Evolutionary conservation across 2,113 vertebrate genomes (phyloP).

Genomic region (Pseudorectes ferrugineus): DNA sequence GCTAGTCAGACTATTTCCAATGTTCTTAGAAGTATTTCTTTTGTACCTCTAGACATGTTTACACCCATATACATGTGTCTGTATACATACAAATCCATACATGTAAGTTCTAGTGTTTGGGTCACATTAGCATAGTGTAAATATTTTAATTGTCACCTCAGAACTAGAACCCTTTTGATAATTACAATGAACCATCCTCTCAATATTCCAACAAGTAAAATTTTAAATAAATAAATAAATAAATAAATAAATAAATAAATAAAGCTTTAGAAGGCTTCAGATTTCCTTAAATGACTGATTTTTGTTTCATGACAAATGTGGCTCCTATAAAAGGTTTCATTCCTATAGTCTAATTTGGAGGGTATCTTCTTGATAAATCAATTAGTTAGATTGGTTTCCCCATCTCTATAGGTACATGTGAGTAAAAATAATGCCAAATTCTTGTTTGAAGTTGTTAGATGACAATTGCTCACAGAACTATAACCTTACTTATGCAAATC

Average conservation of each 20-base stretch:
- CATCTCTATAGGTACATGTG: not conserved
- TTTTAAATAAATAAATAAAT: conserved; percentile 24
- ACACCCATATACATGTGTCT: not conserved
- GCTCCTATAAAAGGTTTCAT: not conserved
- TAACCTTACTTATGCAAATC: conserved; percentile 79
- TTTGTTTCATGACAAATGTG: not conserved
- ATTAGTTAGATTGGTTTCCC: conserved; percentile 5
- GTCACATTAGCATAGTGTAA: not conserved
- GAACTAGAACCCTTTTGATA: not conserved
- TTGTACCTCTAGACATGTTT: not conserved
- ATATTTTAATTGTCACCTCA: not conserved
- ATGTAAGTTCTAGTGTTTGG: not conserved
- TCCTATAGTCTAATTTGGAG: not conserved
- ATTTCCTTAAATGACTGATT: not conserved
- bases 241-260: not conserved
- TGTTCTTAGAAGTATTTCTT: conserved; percentile 7
- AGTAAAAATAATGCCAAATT: conserved; percentile 61
- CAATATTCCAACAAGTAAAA: not conserved
- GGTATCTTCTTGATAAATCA: not conserved
- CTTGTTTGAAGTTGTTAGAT: conserved; percentile 60
- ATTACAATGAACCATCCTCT: not conserved
- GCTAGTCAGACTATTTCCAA: conserved; percentile 30
- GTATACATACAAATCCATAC: not conserved
- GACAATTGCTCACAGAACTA: conserved; percentile 56
- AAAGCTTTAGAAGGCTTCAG: not conserved